Evolutionary conservation across 2,113 vertebrate genomes (phyloP).

Genomic region (Raja brachyura): DNA sequence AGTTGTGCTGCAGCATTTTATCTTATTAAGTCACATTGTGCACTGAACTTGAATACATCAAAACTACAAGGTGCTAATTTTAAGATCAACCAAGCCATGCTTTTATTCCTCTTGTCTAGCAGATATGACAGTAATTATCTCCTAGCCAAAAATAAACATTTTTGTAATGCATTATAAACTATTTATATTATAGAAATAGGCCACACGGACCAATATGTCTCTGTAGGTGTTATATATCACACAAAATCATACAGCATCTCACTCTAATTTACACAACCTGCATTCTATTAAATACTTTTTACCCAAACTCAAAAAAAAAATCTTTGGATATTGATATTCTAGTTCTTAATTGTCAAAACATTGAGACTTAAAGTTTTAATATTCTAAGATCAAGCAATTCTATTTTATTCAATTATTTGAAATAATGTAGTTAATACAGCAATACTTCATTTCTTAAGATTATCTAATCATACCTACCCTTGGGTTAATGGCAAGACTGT

Average conservation of each 20-base stretch:
- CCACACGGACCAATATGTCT: neutral
- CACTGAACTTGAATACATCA: neutral
- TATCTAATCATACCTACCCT: neutral
- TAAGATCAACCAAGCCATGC: neutral
- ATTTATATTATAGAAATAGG: neutral
- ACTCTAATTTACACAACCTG: neutral
- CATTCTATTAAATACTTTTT: no score
- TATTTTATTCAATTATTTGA: neutral
- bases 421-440: neutral
- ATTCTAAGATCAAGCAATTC: no score
- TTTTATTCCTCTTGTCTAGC: conserved; percentile 23
- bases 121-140: neutral
- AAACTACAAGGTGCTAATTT: conserved; percentile 24
- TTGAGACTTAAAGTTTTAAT: neutral
- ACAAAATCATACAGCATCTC: neutral
- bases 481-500: neutral
- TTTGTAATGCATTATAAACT: neutral
- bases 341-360: neutral
- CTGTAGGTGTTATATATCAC: neutral
- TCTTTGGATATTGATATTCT: neutral
- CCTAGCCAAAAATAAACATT: neutral
- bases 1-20: conserved; percentile 19
- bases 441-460: neutral
- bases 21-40: neutral
- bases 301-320: neutral